These are phyloP conservation scores for Clarias macrocephalus DNA, from an alignment of 2,113 vertebrate genomes.

Conservation along the genomic window DNA sequence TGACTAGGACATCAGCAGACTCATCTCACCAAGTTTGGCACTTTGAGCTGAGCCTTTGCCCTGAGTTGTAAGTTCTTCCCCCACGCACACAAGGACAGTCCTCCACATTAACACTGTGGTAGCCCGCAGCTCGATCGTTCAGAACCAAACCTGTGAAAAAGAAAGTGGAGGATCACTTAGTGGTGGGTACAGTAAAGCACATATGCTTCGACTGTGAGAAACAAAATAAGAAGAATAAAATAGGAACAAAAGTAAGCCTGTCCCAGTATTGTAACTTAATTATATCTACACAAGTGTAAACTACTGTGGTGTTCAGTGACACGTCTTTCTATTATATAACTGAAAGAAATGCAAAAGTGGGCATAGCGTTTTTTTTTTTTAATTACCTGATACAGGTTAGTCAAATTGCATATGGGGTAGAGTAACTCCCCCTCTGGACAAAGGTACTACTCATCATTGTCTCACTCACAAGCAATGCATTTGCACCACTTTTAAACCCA, in stretches of 20 bases:
- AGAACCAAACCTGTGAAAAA: conserved; percentile 60
- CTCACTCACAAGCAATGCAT: too few relatives aligned
- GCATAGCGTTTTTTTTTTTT: too few relatives aligned
- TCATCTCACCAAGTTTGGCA: conserved; percentile 69
- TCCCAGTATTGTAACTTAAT: not conserved
- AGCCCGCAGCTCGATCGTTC: conserved; percentile 54
- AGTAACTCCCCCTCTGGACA: too few relatives aligned
- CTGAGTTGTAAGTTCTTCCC: conserved; percentile 49
- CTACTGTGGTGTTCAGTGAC: not conserved
- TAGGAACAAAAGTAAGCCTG: not conserved
- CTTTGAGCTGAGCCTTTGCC: conserved; percentile 53
- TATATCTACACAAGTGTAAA: not conserved
- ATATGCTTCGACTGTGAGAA: not conserved
- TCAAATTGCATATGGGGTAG: too few relatives aligned
- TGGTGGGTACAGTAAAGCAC: too few relatives aligned
- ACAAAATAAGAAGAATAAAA: not conserved
- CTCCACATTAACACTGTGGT: conserved; percentile 51
- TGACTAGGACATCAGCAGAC: not conserved
- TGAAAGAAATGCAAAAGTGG: too few relatives aligned
- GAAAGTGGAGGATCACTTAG: not conserved
- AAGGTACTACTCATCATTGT: too few relatives aligned
- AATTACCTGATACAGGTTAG: too few relatives aligned
- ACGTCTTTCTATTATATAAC: not conserved
- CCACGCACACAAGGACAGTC: conserved; percentile 64
- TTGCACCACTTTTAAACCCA: too few relatives aligned